Evolutionary conservation across 2,888 invertebrate species (phyloP).

Genomic region (Leptodirus hochenwartii): DNA sequence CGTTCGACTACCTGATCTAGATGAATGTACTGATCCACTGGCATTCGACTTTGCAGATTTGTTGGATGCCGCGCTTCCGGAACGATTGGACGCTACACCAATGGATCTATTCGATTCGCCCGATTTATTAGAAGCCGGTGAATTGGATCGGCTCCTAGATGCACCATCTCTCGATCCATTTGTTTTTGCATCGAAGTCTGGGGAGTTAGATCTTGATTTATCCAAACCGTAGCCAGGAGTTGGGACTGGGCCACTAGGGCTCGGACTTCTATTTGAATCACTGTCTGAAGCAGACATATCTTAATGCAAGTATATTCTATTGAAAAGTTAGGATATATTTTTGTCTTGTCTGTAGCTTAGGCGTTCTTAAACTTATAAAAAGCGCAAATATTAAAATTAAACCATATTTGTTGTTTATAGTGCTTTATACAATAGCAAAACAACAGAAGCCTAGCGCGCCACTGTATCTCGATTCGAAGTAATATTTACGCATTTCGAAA

Average conservation of each 20-base stretch:
- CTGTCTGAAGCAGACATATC: conserved; percentile 28
- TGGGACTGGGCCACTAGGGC: conserved; percentile 27
- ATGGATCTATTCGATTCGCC: too few species aligned
- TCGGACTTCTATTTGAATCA: conserved; percentile 25
- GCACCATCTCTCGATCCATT: conserved; percentile 8
- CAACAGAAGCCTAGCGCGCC: too few species aligned
- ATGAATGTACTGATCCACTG: conserved; percentile 10
- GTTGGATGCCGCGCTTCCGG: too few species aligned
- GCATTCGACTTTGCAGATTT: conserved; percentile 9
- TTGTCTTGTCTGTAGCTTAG: too few species aligned
- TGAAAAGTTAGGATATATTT: too few species aligned
- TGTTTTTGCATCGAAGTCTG: conserved; percentile 13
- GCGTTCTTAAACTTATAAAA: too few species aligned
- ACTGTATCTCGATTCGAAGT: too few species aligned
- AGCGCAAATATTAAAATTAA: too few species aligned
- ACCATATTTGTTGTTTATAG: too few species aligned
- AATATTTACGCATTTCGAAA: too few species aligned
- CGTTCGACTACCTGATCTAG: conserved; percentile 11
- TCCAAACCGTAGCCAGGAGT: conserved; percentile 25
- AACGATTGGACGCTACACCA: conserved; percentile 1
- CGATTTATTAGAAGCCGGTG: conserved; percentile 8
- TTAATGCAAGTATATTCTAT: too few species aligned
- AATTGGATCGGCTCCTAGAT: conserved; percentile 12
- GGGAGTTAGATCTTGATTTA: conserved; percentile 20
- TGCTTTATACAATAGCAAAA: too few species aligned